These are phyloP conservation scores for Acipenser transmontanus DNA, from an alignment of 2,797 vertebrate genomes.

Conservation along the genomic window DNA sequence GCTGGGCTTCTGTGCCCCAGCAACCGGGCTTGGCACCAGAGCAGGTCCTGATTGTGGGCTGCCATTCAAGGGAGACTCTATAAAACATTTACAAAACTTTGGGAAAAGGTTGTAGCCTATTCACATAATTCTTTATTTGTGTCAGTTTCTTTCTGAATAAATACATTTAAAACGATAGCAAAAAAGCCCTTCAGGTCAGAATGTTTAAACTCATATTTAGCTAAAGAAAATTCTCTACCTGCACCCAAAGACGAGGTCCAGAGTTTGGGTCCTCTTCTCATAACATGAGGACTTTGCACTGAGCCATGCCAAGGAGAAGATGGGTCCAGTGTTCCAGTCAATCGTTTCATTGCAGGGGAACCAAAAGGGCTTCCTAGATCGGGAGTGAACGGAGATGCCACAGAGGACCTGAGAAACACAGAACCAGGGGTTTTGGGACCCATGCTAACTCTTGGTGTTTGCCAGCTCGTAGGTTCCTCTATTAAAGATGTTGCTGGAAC, in stretches of 20 bases:
- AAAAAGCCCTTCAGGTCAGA: too few relatives aligned
- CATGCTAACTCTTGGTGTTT: constrained; percentile 48
- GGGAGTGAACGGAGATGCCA: constrained; percentile 55
- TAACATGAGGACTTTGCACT: constrained; percentile 69
- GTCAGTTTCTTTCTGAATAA: too few relatives aligned
- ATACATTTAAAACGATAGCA: too few relatives aligned
- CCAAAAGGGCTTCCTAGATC: constrained; percentile 64
- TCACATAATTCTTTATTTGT: too few relatives aligned
- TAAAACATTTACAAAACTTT: background rate
- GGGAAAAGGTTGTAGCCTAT: too few relatives aligned
- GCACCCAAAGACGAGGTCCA: constrained; percentile 81
- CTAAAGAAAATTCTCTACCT: background rate
- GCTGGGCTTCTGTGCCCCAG: constrained; percentile 57
- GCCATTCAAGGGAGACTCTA: constrained; percentile 50
- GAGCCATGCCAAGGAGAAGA: constrained; percentile 66
- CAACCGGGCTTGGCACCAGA: constrained; percentile 39
- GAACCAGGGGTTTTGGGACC: constrained; percentile 58
- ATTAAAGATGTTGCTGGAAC: constrained; percentile 40
- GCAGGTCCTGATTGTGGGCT: constrained; percentile 37
- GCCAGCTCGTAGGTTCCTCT: constrained; percentile 51
- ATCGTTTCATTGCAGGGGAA: constrained; percentile 57
- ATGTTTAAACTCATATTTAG: background rate
- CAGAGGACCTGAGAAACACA: constrained; percentile 61
- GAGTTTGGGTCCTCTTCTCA: constrained; percentile 75
- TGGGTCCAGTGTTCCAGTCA: constrained; percentile 55